Conservation (phyloP, 2,113 vertebrate species). For the Blennius ocellaris region DNA sequence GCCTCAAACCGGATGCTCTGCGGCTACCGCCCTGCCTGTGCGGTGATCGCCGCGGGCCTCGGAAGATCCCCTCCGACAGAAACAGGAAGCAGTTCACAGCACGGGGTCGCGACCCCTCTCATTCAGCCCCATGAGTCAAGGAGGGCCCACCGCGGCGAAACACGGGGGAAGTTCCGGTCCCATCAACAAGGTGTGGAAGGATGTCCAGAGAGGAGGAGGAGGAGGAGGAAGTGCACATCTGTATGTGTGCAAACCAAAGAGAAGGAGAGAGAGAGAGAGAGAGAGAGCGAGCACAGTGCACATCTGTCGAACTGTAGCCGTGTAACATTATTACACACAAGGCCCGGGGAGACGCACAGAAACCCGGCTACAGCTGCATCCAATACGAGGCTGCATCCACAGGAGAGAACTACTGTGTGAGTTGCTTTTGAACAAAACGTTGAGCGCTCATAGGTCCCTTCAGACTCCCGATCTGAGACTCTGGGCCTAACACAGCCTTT, state of each 20-base stretch:
- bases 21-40: constrained; percentile 41
- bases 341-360: constrained; percentile 70
- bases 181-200: constrained; percentile 79
- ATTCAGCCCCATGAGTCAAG: constrained; percentile 79
- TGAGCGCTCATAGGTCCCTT: constrained; percentile 28
- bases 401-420: constrained; percentile 79
- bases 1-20: constrained; percentile 58
- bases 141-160: constrained; percentile 81
- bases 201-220: constrained; percentile 43
- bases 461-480: constrained; percentile 16
- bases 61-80: constrained; percentile 74
- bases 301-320: constrained; percentile 82
- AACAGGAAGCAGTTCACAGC: constrained; percentile 82
- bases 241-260: constrained; percentile 36
- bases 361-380: constrained; percentile 79
- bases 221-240: constrained; percentile 46
- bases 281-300: constrained; percentile 23
- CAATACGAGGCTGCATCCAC: constrained; percentile 66
- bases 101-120: constrained; percentile 76
- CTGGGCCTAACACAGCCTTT: constrained; percentile 6
- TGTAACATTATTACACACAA: constrained; percentile 79
- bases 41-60: constrained; percentile 73
- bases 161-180: constrained; percentile 80
- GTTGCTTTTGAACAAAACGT: constrained; percentile 55
- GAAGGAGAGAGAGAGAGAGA: too few species aligned